Base-by-base conservation (phyloP, 2,888 invertebrate genomes). In the Blera fallax region DNA sequence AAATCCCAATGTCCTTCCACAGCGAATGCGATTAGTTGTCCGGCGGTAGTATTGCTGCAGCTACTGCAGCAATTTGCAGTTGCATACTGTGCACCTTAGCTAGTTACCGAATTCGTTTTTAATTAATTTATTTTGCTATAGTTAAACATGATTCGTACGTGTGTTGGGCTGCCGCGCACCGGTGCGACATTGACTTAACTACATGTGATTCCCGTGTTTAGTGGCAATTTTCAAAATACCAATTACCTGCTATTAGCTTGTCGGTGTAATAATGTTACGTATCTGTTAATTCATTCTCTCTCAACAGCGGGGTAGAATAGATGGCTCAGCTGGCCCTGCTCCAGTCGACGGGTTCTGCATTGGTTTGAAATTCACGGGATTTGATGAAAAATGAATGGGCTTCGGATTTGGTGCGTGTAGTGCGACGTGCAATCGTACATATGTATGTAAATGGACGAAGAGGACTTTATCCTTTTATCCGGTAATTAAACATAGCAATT, bases 91-190 rank as follows among this genome's bases (percentile, higher is more conserved):
- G 45, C 21, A 34, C 4, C 1, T 14, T 0, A 8, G 6, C 32
- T 52, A 60, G 34, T 73, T 37, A 29, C 37, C 27, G 50, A 74
- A 84, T 79, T 74, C 29, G 69, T 74, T 69, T 78, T 73, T 73
- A 83, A 79, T 79, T 79, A 79, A 79, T 84, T 79, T 84, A 83
- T 73, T 83, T 73, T 69, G 54, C 54, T 48, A 32, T 67, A 83
- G 79, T 78, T 74, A 79, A 64, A 78, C 83, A 77, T 65, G 78
- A 67, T 48, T 64, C 60, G 48, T 52, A 27, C 40, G 73, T 58
- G 43, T 54, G 73, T 29, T 27, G 27, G 32, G 6, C 11, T n/a
- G 16, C 5, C 10, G 1, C 7, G 3, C 14, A 32, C 27, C 18
- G 2, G 32, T 45, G 60, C 54, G 45, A 65, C 45, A 67, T 40